Percentiles rank a stretch among this genome's conserved stretches.
Evolutionary conservation across 2,888 invertebrate species (phyloP).

Genomic region (Macroteleia sp.): DNA sequence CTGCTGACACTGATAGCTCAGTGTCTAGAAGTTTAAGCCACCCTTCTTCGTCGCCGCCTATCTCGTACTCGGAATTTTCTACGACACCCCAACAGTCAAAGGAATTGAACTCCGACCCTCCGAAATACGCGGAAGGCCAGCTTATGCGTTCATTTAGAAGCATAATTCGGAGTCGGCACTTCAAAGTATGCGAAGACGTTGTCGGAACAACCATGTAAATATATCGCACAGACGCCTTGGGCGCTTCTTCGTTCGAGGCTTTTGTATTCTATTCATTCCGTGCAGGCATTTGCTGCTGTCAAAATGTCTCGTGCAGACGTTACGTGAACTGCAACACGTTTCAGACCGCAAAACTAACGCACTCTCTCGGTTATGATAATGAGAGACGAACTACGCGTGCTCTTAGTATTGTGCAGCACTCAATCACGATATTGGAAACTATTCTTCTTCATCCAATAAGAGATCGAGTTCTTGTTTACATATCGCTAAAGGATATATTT

Average conservation of each 20-base stretch:
- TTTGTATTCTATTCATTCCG: conserved; percentile 41
- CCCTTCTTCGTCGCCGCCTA: conserved; percentile 53
- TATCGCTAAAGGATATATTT: no score
- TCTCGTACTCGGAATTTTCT: conserved; percentile 41
- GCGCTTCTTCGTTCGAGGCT: conserved; percentile 53
- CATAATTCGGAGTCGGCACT: conserved; percentile 61
- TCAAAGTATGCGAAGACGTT: conserved; percentile 51
- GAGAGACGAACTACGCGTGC: background rate
- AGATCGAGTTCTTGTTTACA: no score
- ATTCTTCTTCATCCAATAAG: no score
- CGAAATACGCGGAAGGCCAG: conserved; percentile 49
- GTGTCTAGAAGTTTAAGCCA: conserved; percentile 62
- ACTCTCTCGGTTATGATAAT: background rate
- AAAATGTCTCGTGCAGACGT: conserved; percentile 43
- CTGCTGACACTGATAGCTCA: conserved; percentile 67
- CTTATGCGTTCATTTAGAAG: conserved; percentile 63
- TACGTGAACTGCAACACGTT: conserved; percentile 13
- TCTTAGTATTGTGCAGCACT: background rate
- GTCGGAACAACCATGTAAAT: conserved; percentile 17
- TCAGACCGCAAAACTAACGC: conserved; percentile 26
- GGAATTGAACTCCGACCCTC: conserved; percentile 53
- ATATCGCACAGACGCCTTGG: conserved; percentile 26
- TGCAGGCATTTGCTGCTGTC: conserved; percentile 37
- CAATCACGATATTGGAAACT: background rate
- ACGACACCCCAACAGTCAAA: conserved; percentile 43